Conservation (phyloP, 1,140 invertebrate species). For the Hermetia illucens region DNA sequence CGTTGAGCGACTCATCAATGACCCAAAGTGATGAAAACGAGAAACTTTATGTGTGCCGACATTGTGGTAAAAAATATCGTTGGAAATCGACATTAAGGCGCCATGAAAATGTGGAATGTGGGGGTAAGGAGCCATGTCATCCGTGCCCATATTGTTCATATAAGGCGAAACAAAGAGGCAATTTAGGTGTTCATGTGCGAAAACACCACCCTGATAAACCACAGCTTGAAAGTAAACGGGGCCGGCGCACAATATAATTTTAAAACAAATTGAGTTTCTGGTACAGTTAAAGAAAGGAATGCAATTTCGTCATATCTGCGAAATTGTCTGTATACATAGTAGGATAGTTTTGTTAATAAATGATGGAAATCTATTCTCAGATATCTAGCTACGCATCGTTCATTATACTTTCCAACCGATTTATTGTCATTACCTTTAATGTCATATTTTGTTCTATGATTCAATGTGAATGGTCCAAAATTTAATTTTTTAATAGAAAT, state of each 20-base stretch:
- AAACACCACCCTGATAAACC: conserved; percentile 47
- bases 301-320: too few relatives aligned
- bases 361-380: too few relatives aligned
- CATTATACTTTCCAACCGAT: too few relatives aligned
- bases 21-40: conserved; percentile 39
- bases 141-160: conserved; percentile 69
- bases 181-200: conserved; percentile 64
- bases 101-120: conserved; percentile 74
- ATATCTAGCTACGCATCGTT: too few relatives aligned
- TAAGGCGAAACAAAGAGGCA: conserved; percentile 62
- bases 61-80: conserved; percentile 65
- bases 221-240: conserved; percentile 25
- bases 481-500: too few relatives aligned
- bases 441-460: too few relatives aligned
- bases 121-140: conserved; percentile 68
- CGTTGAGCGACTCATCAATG: conserved; percentile 27
- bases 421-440: too few relatives aligned
- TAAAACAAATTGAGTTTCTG: conserved; percentile 1
- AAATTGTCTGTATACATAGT: too few relatives aligned
- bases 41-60: conserved; percentile 57
- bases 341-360: too few relatives aligned
- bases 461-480: too few relatives aligned
- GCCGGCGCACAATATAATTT: conserved; percentile 10
- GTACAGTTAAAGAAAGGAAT: too few relatives aligned
- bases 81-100: conserved; percentile 69